These are phyloP conservation scores for Calameuta filiformis DNA, from an alignment of 2,888 invertebrate species.

Conservation along the genomic window DNA sequence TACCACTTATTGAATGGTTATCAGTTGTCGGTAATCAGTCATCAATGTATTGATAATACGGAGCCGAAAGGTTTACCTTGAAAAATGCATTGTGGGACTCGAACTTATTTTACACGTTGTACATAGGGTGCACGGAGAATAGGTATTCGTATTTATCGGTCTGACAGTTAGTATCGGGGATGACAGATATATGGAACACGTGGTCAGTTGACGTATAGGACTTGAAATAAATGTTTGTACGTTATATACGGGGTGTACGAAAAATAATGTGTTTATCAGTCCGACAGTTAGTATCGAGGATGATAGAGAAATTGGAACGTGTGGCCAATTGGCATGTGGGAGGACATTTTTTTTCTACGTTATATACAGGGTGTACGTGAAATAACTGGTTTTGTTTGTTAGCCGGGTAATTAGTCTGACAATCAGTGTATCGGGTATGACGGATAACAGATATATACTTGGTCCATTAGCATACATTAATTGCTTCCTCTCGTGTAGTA, in stretches of 20 bases:
- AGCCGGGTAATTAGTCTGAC: background rate
- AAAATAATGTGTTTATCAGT: background rate
- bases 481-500: slow-evolving; percentile 40
- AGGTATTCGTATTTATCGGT: background rate
- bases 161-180: background rate
- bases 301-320: background rate
- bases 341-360: background rate
- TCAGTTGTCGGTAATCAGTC: background rate
- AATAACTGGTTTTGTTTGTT: background rate
- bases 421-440: background rate
- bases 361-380: background rate
- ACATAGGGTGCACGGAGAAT: background rate
- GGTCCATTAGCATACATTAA: slow-evolving; percentile 49
- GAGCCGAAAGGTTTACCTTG: background rate
- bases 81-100: background rate
- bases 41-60: background rate
- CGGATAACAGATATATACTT: background rate
- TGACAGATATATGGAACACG: background rate
- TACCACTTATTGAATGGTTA: background rate
- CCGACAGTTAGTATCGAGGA: background rate
- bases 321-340: background rate
- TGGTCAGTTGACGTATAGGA: background rate
- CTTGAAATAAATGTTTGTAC: background rate
- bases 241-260: background rate
- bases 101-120: background rate